These are phyloP conservation scores for Myotis lucifugus DNA, from an alignment of 2,113 vertebrate genomes.

Conservation along the genomic window DNA sequence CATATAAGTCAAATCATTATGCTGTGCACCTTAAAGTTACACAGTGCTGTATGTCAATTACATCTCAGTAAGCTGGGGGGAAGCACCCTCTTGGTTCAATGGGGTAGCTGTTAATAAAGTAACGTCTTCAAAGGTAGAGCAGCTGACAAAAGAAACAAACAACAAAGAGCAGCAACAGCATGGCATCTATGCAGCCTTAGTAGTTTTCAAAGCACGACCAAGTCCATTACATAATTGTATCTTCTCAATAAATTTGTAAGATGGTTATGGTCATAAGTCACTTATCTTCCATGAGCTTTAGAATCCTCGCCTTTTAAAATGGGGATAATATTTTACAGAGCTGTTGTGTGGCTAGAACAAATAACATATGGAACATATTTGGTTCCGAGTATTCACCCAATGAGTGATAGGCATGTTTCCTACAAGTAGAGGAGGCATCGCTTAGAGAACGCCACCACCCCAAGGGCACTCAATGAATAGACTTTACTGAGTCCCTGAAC, in stretches of 20 bases:
- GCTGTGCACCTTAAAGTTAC: not conserved
- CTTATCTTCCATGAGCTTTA: slow-evolving; percentile 5
- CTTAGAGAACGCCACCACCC: not conserved
- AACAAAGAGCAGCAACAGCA: not conserved
- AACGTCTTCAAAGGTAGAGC: slow-evolving; percentile 12
- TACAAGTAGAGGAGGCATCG: not conserved
- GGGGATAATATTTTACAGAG: not conserved
- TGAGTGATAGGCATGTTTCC: not conserved
- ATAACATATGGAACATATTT: not conserved
- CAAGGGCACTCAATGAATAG: not conserved
- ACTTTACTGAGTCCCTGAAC: not conserved
- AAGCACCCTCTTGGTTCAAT: not conserved
- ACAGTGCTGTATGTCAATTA: not conserved
- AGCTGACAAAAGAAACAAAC: not conserved
- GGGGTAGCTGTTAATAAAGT: not conserved
- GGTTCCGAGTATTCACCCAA: not conserved
- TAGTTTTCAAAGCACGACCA: not conserved
- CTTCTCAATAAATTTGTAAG: slow-evolving; percentile 13
- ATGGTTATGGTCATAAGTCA: not conserved
- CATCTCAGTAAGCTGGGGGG: not conserved
- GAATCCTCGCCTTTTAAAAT: slow-evolving; percentile 40
- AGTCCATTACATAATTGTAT: not conserved
- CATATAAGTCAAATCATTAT: not conserved
- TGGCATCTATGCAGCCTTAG: not conserved
- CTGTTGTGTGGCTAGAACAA: not conserved